Evolutionary conservation across 2,113 vertebrate genomes (phyloP).

Genomic region (Tenebrosternarchus preto): DNA sequence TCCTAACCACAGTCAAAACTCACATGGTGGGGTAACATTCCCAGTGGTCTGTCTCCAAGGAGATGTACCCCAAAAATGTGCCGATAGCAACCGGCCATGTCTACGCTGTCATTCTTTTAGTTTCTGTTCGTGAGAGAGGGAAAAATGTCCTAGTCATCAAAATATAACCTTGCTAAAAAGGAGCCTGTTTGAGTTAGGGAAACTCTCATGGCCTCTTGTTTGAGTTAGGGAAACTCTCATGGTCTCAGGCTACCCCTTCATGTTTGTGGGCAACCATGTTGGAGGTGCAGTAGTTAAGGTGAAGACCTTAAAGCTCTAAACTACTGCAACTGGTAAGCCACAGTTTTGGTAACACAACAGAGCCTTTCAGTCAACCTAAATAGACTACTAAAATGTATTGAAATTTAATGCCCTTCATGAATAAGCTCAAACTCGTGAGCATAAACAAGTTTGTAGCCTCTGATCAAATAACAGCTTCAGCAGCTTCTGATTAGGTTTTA

Average conservation of each 20-base stretch:
- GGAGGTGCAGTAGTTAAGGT: too few relatives aligned
- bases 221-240: constrained; percentile 7
- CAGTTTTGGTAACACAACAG: too few relatives aligned
- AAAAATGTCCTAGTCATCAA: constrained; percentile 7
- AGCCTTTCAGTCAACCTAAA: too few relatives aligned
- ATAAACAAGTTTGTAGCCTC: too few relatives aligned
- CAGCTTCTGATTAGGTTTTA: too few relatives aligned
- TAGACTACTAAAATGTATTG: too few relatives aligned
- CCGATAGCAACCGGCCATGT: constrained; percentile 1
- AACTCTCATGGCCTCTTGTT: not conserved
- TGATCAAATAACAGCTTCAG: too few relatives aligned
- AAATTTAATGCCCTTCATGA: too few relatives aligned
- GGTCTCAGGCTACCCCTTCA: not conserved
- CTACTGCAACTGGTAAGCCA: too few relatives aligned
- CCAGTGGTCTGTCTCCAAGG: constrained; percentile 23
- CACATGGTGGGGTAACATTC: constrained; percentile 22
- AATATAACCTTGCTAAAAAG: constrained; percentile 5
- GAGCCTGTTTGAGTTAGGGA: constrained; percentile 2
- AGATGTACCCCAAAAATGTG: constrained; percentile 33
- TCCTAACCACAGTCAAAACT: constrained; percentile 57
- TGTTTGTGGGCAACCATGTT: not conserved
- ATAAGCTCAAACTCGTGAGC: too few relatives aligned
- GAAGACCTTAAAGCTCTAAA: too few relatives aligned
- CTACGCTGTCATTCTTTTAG: not conserved
- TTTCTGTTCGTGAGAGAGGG: constrained; percentile 12